A percentile compares a stretch with the other conserved stretches of the same genome.
These are phyloP conservation scores for Callyntrura guangdongensis DNA, from an alignment of 2,888 invertebrate species.

Conservation along the genomic window DNA sequence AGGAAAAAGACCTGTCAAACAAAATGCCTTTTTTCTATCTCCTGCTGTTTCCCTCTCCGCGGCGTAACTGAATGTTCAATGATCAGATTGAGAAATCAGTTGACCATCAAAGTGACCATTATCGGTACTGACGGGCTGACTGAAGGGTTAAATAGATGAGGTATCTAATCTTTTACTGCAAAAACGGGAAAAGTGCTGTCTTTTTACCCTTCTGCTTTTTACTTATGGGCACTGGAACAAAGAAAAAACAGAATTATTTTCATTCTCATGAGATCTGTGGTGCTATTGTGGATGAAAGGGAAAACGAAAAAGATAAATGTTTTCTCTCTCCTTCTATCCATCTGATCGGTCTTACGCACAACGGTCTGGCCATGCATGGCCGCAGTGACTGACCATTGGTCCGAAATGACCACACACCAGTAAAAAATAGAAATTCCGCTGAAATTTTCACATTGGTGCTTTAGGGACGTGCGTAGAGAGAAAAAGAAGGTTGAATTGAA, in stretches of 20 bases:
- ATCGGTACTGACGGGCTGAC: not conserved
- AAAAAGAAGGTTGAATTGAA: not conserved
- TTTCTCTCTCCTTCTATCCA: not conserved
- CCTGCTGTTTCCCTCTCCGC: not conserved
- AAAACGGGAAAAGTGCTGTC: not conserved
- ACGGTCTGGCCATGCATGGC: too few species aligned
- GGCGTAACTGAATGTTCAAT: slow-evolving; percentile 27
- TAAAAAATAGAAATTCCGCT: not conserved
- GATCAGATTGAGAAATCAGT: slow-evolving; percentile 51
- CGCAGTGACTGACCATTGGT: slow-evolving; percentile 1
- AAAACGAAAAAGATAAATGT: slow-evolving; percentile 5
- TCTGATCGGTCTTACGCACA: slow-evolving; percentile 15
- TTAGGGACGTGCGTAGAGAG: slow-evolving; percentile 2
- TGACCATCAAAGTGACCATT: slow-evolving; percentile 60
- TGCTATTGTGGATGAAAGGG: not conserved
- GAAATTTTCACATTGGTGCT: not conserved
- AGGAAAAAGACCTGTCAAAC: slow-evolving; percentile 7
- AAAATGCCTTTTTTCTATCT: slow-evolving; percentile 31
- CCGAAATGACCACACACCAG: not conserved
- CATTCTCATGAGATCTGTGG: too few species aligned
- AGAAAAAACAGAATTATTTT: not conserved
- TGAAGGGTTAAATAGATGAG: not conserved
- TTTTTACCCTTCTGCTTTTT: slow-evolving; percentile 16
- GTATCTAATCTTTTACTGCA: not conserved
- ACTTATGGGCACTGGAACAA: not conserved